Conservation (phyloP, 2,113 vertebrate species). For the Bos taurus region DNA sequence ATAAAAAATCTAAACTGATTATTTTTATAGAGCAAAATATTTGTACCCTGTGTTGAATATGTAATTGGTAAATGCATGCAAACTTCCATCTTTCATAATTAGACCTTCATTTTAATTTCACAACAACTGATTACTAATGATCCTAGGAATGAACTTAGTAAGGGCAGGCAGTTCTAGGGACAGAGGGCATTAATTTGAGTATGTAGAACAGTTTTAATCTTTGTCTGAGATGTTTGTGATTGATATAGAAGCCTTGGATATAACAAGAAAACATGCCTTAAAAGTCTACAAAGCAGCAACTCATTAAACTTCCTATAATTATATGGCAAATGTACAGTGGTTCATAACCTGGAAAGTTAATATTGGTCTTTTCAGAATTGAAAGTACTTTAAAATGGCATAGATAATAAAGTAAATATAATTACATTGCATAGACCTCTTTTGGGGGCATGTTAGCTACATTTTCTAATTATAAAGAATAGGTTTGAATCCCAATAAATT, state of each 20-base stretch:
- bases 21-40: neutral
- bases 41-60: neutral
- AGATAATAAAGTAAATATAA: neutral
- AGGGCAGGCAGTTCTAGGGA: neutral
- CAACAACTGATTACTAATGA: constrained; percentile 13
- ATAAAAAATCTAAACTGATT: neutral
- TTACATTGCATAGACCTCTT: neutral
- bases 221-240: neutral
- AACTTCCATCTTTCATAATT: neutral
- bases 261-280: constrained; percentile 41
- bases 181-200: neutral
- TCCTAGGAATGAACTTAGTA: neutral
- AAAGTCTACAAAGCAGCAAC: constrained; percentile 5
- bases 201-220: neutral
- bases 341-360: constrained; percentile 20
- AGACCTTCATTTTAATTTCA: constrained; percentile 5
- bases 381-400: constrained; percentile 13
- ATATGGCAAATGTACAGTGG: neutral
- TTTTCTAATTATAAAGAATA: neutral
- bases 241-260: neutral
- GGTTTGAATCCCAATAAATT: neutral
- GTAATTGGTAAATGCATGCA: neutral
- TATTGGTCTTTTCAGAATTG: constrained; percentile 2
- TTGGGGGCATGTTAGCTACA: neutral
- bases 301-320: neutral